Percentiles rank a stretch among this genome's conserved stretches.
Conservation (phyloP, 2,797 vertebrate species). For the Aselliscus stoliczkanus region DNA sequence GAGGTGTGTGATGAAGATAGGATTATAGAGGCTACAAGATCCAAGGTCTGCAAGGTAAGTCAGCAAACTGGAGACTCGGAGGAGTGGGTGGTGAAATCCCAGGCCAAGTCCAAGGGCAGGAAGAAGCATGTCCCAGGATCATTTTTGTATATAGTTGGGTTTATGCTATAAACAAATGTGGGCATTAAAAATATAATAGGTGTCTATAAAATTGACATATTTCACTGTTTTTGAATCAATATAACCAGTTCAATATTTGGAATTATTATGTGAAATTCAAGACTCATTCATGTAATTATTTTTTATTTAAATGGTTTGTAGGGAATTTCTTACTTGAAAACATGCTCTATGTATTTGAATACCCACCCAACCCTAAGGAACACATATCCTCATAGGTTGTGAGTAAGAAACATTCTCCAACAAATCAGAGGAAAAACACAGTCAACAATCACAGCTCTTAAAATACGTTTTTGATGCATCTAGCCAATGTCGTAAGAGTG, state of each 20-base stretch:
- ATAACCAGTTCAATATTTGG: not conserved
- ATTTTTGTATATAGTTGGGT: not conserved
- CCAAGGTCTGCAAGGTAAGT: not conserved
- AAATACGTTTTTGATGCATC: not conserved
- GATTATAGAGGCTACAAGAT: not conserved
- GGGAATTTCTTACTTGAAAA: not conserved
- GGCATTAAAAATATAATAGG: not conserved
- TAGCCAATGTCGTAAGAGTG: not conserved
- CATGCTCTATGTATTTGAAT: not conserved
- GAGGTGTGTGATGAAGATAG: no score
- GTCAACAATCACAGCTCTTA: not conserved
- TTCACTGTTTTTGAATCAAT: not conserved
- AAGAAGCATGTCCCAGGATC: not conserved
- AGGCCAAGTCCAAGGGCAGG: no score
- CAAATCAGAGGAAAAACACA: no score
- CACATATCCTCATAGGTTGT: not conserved
- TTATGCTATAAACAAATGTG: not conserved
- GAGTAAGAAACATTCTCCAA: not conserved
- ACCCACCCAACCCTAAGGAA: not conserved
- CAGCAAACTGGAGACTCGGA: not conserved
- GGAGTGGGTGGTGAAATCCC: rapidly evolving
- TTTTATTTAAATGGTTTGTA: not conserved
- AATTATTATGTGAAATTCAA: not conserved
- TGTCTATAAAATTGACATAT: not conserved
- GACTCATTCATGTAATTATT: not conserved